Conservation (phyloP, 2,888 invertebrate genomes). For the Dasysyrphus tricinctus region DNA sequence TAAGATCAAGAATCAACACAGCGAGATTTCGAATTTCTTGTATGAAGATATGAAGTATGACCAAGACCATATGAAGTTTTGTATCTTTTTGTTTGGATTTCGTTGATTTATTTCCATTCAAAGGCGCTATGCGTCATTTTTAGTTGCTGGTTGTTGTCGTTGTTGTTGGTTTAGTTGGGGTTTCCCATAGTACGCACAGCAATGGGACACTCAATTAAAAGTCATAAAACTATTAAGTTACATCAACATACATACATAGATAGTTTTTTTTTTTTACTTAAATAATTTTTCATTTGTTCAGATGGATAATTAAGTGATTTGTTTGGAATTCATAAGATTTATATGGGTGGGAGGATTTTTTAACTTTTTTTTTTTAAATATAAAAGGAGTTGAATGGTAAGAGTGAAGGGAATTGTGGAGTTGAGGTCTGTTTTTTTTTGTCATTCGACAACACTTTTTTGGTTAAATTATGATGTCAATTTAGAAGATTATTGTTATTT, state of each 20-base stretch:
- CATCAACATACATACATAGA: slow-evolving; percentile 47
- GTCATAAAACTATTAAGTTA: slow-evolving; percentile 74
- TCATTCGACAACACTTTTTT: slow-evolving; percentile 17
- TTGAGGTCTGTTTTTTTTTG: neutral
- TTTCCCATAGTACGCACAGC: slow-evolving; percentile 64
- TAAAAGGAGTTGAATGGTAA: slow-evolving; percentile 37
- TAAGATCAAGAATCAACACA: slow-evolving; percentile 4
- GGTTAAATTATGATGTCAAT: slow-evolving; percentile 71
- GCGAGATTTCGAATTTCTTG: slow-evolving; percentile 52
- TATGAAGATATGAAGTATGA: neutral
- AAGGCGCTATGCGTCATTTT: slow-evolving; percentile 74
- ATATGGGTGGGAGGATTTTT: slow-evolving; percentile 20
- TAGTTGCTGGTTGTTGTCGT: neutral
- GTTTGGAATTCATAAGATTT: slow-evolving; percentile 63
- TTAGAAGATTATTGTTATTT: slow-evolving; percentile 47
- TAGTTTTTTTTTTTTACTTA: slow-evolving; percentile 9
- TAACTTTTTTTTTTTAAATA: slow-evolving; percentile 32
- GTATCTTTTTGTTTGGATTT: slow-evolving; percentile 15
- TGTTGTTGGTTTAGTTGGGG: slow-evolving; percentile 47
- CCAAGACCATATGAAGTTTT: slow-evolving; percentile 45
- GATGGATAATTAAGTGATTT: slow-evolving; percentile 73
- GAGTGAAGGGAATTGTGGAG: neutral
- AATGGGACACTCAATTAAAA: slow-evolving; percentile 75
- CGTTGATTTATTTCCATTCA: slow-evolving; percentile 64
- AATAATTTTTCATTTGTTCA: slow-evolving; percentile 31